Conservation (phyloP, 2,113 vertebrate genomes). For the Chelonoidis abingdonii region DNA sequence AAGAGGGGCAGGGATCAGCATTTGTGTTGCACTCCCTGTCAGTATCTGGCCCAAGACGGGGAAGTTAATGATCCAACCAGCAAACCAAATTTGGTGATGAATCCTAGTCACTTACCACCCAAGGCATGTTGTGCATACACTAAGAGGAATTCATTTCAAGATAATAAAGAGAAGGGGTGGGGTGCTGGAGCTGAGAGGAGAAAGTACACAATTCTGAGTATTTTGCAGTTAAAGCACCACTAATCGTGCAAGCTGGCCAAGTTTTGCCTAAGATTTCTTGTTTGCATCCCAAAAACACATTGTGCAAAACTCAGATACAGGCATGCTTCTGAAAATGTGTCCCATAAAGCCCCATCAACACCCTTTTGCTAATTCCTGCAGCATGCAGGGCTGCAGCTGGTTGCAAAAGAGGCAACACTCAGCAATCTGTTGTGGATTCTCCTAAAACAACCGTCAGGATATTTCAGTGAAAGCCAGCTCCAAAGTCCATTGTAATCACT, state of each 20-base stretch:
- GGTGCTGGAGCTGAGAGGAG: neutral
- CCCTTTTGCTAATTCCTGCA: rapidly evolving
- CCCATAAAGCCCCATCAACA: neutral
- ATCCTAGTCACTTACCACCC: too few species aligned
- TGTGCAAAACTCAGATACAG: rapidly evolving
- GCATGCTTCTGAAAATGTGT: neutral
- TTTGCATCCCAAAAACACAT: neutral
- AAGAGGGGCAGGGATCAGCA: too few species aligned
- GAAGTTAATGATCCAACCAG: too few species aligned
- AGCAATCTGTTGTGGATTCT: neutral
- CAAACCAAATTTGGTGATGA: too few species aligned
- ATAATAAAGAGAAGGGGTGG: neutral
- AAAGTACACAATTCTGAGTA: neutral
- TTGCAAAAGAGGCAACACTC: neutral
- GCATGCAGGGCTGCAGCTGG: neutral
- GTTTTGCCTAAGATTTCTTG: neutral
- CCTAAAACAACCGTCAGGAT: neutral
- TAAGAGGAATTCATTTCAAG: neutral
- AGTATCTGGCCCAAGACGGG: too few species aligned
- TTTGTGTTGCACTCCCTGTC: too few species aligned
- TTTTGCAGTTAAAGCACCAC: neutral
- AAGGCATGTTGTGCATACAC: too few species aligned
- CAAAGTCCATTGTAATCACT: neutral
- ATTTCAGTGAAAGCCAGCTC: neutral
- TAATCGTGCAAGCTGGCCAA: neutral